A percentile compares a stretch with the other conserved stretches of the same genome.
These are phyloP conservation scores for Prunella fulvescens DNA, from an alignment of 2,113 vertebrate species.

Conservation along the genomic window DNA sequence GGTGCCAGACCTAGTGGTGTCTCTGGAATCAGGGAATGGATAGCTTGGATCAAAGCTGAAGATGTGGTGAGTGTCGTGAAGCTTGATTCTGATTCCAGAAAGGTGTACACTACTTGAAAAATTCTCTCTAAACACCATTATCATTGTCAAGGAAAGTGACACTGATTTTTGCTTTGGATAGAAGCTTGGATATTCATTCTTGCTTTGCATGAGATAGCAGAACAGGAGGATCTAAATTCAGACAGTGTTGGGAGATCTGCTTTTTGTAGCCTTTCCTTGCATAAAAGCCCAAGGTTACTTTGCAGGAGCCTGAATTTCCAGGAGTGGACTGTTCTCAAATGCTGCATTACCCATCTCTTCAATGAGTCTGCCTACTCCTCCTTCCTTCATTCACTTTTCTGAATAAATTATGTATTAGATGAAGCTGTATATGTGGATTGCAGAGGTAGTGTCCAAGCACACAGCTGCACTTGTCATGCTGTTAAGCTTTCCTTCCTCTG, in stretches of 20 bases:
- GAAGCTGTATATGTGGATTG: not conserved
- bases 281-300: not conserved
- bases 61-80: not conserved
- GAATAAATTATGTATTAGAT: not conserved
- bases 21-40: not conserved
- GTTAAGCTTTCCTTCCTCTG: constrained; percentile 5
- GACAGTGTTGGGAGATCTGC: not conserved
- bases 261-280: not conserved
- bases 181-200: not conserved
- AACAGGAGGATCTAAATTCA: not conserved
- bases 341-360: not conserved
- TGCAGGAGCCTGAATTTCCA: not conserved
- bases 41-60: not conserved
- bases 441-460: not conserved
- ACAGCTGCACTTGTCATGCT: not conserved
- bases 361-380: not conserved
- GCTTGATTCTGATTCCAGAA: constrained; percentile 3
- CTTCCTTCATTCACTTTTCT: not conserved
- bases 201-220: not conserved
- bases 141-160: not conserved
- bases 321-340: not conserved
- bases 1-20: not conserved
- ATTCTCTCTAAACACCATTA: not conserved
- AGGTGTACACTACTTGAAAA: not conserved
- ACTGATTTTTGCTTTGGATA: not conserved